Base-by-base conservation (phyloP, 2,797 vertebrate genomes). In the Catamblyrhynchus diadema region DNA sequence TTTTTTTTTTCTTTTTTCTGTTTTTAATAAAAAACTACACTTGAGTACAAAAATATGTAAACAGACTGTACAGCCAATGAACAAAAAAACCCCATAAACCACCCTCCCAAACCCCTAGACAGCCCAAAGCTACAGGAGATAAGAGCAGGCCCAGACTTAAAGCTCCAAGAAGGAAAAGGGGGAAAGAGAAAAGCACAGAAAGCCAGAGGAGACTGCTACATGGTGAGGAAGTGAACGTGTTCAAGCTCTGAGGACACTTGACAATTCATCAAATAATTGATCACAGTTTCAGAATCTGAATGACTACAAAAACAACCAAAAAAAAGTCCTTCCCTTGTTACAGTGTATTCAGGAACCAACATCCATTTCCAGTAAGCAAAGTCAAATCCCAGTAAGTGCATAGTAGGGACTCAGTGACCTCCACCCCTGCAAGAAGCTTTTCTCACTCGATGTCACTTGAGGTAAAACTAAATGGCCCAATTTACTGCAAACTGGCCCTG, bases 31-130 rank as follows among this genome's bases (percentile, higher is more conserved):
- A 98, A 98, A 98, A 98, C 97, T 98, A 98, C 97, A 97, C 95
- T 98, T 97, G 95, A 97, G 93, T 98, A 98, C 97, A 98, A 98
- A 98, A 98, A 98, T 98, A 98, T 95, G 97, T 98, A 98, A 98
- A 98, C 97, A 98, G 97, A 97, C 97, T 98, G 96, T 97, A 98
- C 96, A 98, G 96, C 97, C 96, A 97, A 97, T 93, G 92, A 96
- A 97, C 96, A 86, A 57, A 73, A 23, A 30, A 25, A 17, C 1
- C 2, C 48, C 10, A 1, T 22, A 81, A 85, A 82, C 81, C 91
- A 96, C 70, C 33, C 92, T 54, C 60, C 88, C 66, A 89, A 88
- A 48, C 86, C 91, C 90, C 90, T 97, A 97, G 56, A 96, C 86
- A 96, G 93, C 79, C 94, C 94, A 86, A 88, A 96, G 96, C 94